phyloP scores from a whole-genome alignment of 2,113 vertebrate genomes.

The Lontra canadensis region DNA sequence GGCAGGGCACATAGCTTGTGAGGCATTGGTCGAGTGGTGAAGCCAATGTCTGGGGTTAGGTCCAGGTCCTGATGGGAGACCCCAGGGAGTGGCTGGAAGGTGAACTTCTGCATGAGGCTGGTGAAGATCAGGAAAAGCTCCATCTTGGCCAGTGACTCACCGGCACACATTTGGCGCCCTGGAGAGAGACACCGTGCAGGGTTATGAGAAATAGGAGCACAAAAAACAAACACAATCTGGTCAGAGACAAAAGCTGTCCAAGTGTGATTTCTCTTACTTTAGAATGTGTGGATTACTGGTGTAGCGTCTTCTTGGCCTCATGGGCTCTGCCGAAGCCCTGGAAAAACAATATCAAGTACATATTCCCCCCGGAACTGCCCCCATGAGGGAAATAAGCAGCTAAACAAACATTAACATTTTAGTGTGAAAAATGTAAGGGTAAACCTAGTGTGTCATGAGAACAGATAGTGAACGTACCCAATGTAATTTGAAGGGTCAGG shows the following conservation, averaged over 20 bases:
- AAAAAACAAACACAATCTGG: neutral
- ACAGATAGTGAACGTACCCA: neutral
- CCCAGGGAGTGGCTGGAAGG: constrained; percentile 77
- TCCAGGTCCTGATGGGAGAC: constrained; percentile 79
- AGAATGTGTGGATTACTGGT: neutral
- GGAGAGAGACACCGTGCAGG: neutral
- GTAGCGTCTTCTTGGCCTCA: neutral
- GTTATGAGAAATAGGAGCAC: neutral
- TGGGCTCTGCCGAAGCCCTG: neutral
- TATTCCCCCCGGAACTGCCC: too few species aligned
- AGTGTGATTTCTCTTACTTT: neutral
- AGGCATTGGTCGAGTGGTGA: constrained; percentile 68
- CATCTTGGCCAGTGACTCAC: constrained; percentile 82
- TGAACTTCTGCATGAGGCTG: constrained; percentile 82
- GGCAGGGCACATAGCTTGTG: constrained; percentile 76
- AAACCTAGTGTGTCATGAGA: neutral
- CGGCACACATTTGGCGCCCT: constrained; percentile 79
- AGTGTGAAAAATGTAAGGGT: neutral
- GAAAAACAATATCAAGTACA: neutral
- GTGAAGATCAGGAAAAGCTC: constrained; percentile 85
- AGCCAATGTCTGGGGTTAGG: constrained; percentile 65
- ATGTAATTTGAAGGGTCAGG: neutral
- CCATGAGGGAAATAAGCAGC: neutral
- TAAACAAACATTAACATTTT: neutral
- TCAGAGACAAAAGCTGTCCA: neutral